Percentiles rank a stretch among this genome's conserved stretches.
These are phyloP conservation scores for Pithys albifrons DNA, from an alignment of 2,113 vertebrate genomes.

Conservation along the genomic window DNA sequence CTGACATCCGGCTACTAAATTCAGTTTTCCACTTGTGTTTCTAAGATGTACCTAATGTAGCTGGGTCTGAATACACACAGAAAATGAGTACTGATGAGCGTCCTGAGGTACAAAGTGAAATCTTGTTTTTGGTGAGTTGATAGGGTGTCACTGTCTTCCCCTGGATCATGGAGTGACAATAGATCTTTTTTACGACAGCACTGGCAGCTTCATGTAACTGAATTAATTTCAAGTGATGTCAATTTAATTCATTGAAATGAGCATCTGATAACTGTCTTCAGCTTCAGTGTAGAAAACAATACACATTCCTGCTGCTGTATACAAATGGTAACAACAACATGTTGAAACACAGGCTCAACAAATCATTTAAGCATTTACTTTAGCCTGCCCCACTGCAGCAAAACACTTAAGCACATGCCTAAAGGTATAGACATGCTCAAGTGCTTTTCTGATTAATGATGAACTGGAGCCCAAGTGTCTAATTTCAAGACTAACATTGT, in stretches of 20 bases:
- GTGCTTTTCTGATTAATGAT: conserved; percentile 44
- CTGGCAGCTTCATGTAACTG: background rate
- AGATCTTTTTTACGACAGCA: background rate
- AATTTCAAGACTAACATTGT: conserved; percentile 38
- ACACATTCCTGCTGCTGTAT: background rate
- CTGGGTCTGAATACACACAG: background rate
- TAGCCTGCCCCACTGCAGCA: conserved; percentile 24
- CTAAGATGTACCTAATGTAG: background rate
- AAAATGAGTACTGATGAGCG: background rate
- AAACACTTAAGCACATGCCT: conserved; percentile 35
- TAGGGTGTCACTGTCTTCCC: background rate
- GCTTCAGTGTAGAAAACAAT: background rate
- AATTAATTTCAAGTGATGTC: conserved; percentile 13
- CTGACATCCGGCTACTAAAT: background rate
- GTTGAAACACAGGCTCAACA: background rate
- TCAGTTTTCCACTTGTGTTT: background rate
- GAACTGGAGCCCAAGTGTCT: conserved; percentile 35
- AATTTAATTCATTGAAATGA: conserved; percentile 32
- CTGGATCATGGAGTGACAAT: background rate
- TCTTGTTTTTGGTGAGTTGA: background rate
- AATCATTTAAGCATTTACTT: conserved; percentile 28
- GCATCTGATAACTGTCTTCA: background rate
- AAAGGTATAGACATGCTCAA: conserved; percentile 36
- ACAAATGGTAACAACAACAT: background rate
- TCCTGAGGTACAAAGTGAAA: background rate